Evolutionary conservation across 1,140 invertebrate species (phyloP), one percentile per base, ranked within the genome.

Genomic region (Cydia pomonella): DNA sequence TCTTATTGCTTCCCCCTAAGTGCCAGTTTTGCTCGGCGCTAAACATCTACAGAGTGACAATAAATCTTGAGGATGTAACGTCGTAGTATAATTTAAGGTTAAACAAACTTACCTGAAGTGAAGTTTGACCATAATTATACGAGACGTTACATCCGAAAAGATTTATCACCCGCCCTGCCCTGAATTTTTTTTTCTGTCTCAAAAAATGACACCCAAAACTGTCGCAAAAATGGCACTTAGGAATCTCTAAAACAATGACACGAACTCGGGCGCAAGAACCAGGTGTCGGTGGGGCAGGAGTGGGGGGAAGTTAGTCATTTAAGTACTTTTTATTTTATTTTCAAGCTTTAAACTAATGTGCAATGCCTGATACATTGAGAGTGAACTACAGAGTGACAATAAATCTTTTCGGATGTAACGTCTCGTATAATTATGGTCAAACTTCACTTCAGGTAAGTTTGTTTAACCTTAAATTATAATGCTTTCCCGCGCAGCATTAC

Each of bases 81-180:
- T 29, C 47, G 72, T 59, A 53, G 25, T 73, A 59, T 73, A 73
- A 73, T 73, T n/a, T n/a, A n/a, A n/a, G n/a, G n/a, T n/a, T n/a
- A n/a, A n/a, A n/a, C n/a, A n/a, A n/a, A n/a, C n/a, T n/a, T n/a
- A n/a, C n/a, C n/a, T n/a, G n/a, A n/a, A n/a, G n/a, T n/a, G n/a
- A n/a, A n/a, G n/a, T n/a, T 73, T 64, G 53, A 74, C 62, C 73
- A 64, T 74, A 74, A 47, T 74, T 74, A 74, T 74, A 66, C 18
- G 59, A 74, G 38, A 29, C 72, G 50, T 29, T 73, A 25, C 72
- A 73, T 73, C 72, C 47, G 72, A 73, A 73, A 10, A 73, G 47
- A 73, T 73, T 73, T 73, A 73, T 59, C 16, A 13, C 12, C 72
- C 72, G 21, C 16, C 72, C 72, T 47, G 25, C 41, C 72, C 72